Evolutionary conservation across 2,888 invertebrate genomes (phyloP).

Genomic region (Clunio marinus): DNA sequence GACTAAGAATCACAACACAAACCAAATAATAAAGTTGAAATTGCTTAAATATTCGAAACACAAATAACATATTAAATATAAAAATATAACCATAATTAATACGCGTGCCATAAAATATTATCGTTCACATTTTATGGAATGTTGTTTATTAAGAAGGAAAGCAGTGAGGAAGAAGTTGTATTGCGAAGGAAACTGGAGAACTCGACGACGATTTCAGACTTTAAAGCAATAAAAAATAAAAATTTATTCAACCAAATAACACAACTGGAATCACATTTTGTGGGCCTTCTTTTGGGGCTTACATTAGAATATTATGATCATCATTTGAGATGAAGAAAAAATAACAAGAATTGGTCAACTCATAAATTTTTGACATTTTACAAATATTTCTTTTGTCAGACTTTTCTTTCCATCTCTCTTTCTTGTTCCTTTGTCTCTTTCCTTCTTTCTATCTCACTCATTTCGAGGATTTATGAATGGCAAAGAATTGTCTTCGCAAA

Average conservation of each 20-base stretch:
- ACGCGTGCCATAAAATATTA: constrained; percentile 39
- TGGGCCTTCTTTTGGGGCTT: constrained; percentile 15
- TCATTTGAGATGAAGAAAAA: constrained; percentile 18
- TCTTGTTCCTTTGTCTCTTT: background rate
- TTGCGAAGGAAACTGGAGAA: background rate
- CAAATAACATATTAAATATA: background rate
- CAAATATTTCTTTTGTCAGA: constrained; percentile 18
- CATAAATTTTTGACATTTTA: constrained; percentile 37
- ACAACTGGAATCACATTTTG: constrained; percentile 14
- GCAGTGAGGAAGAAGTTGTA: background rate
- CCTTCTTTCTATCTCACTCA: too few relatives aligned
- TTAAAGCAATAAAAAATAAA: constrained; percentile 27
- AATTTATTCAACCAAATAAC: constrained; percentile 29
- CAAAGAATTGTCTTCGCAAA: background rate
- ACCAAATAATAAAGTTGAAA: background rate
- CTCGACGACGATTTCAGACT: constrained; percentile 19
- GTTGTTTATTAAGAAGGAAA: background rate
- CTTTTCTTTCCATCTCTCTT: constrained; percentile 1
- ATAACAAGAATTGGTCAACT: constrained; percentile 32
- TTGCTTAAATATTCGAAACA: background rate
- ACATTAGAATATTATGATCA: constrained; percentile 29
- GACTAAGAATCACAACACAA: background rate
- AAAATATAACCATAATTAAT: constrained; percentile 33
- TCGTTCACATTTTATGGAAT: constrained; percentile 38
- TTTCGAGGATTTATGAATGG: background rate